Evolutionary conservation across 2,888 invertebrate genomes (phyloP), one percentile per base, ranked within the genome.

Genomic region (Gasteruption jaculator): DNA sequence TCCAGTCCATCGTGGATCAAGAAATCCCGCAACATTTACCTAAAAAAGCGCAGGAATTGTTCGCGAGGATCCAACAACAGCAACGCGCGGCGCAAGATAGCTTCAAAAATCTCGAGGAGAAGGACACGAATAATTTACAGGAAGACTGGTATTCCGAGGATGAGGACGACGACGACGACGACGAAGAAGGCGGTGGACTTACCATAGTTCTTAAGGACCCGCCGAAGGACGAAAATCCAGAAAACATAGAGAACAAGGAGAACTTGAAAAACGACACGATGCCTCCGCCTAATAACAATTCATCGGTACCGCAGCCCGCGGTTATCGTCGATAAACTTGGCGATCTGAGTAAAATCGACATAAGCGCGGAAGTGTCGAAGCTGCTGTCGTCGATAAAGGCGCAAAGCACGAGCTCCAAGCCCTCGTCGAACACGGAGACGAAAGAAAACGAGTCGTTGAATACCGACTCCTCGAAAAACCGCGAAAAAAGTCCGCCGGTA

Each of bases 81-180:
- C 81, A 82, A 53, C 73, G 77, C 43, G 75, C 61, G 3, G 67
- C 65, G 5, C 60, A 62, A 19, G 68, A 71, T 24, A 70, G 68
- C 48, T 63, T 62, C 19, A 61, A 77, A 43, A 75, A 73, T 35
- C 58, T 72, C 37, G 70, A 73, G 41, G 64, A 65, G 3, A 65
- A 70, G 29, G 46, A 59, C 11, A 55, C 62, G 1, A 58, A 56
- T 12, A 60, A 58, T 37, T 60, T 65, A 41, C 67, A 70, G 29
- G 73, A 73, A 41, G 81, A 84, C 68, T 88, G 88, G 84, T 89
- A 88, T 62, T 88, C 87, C 2, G 87, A 86, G 62, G 87, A 87
- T 50, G 88, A 88, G 56, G 85, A 85, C 56, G 86, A 84, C 45
- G 76, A 75, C 14, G 64, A 65, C 16, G 62, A 65, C 12, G 61